Base-by-base conservation (phyloP, 2,797 vertebrate genomes). In the Hybognathus amarus region DNA sequence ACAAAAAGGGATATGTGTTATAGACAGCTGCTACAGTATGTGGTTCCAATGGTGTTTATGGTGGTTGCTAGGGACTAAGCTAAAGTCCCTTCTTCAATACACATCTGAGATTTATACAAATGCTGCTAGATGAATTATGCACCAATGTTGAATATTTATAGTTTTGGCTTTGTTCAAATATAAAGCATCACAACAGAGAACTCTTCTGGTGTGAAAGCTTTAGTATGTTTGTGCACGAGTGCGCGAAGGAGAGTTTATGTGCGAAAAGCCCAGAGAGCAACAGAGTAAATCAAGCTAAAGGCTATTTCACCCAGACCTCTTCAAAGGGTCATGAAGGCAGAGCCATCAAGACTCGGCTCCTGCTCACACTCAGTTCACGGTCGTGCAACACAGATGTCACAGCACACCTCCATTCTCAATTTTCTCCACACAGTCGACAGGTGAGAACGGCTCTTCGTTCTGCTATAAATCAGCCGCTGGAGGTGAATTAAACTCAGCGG, bases 381-480 rank as follows among this genome's bases (percentile, higher is more conserved):
- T 85, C 88, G 85, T 85, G 85, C 88, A 87, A 91, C 91, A 91
- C 88, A 91, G 87, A 93, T 92, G 92, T 92, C 90, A 92, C 85
- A 85, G 56, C 85, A 85, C 87, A 85, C 78, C 50, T 68, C 47
- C 80, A 77, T 89, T 90, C 91, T 91, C 90, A 91, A 88, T 91
- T 91, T 90, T 80, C 88, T 83, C 78, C 70, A 68, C 47, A 77
- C 50, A 66, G 76, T 77, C 78, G 90, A 92, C 91, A 90, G 91
- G 89, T 85, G 89, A 86, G 89, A 92, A 90, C 86, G 74, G 30
- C 87, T 87, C 87, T 88, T 84, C 87, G 86, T 89, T 92, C 88
- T 50, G 82, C 66, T 61, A 85, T 87, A 88, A 88, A 92, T 90
- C 84, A 89, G 86, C 82, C 59, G 82, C 80, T 86, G 74, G 85